Evolutionary conservation across 1,140 invertebrate genomes (phyloP).

Genomic region (Drosophila mayri): DNA sequence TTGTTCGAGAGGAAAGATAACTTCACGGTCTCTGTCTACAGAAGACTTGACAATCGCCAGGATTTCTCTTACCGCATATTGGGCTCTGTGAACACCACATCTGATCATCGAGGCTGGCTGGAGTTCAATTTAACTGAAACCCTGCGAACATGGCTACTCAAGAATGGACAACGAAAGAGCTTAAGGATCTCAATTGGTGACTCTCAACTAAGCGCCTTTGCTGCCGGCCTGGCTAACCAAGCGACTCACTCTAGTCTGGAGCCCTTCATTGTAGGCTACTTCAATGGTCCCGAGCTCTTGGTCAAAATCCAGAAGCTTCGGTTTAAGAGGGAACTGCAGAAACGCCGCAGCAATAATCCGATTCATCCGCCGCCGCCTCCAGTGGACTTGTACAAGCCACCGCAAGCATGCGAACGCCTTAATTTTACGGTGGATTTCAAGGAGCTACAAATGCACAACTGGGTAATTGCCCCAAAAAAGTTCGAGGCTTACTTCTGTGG

Average conservation of each 20-base stretch:
- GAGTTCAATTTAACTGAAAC: conserved; percentile 75
- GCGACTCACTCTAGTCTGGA: conserved; percentile 48
- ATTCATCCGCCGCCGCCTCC: conserved; percentile 6
- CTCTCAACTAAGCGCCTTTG: conserved; percentile 38
- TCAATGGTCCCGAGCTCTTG: conserved; percentile 77
- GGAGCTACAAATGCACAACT: conserved; percentile 79
- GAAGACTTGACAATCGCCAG: conserved; percentile 52
- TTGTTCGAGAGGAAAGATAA: conserved; percentile 32
- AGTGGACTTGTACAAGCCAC: conserved; percentile 50
- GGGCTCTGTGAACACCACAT: conserved; percentile 67
- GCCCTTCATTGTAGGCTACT: conserved; percentile 80
- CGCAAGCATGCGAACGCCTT: conserved; percentile 75
- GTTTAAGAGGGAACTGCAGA: conserved; percentile 72
- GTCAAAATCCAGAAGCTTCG: conserved; percentile 75
- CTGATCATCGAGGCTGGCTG: conserved; percentile 68
- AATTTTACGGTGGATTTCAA: conserved; percentile 82
- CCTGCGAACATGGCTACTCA: conserved; percentile 57
- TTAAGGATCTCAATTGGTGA: conserved; percentile 57
- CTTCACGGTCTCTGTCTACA: conserved; percentile 65
- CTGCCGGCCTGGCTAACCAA: conserved; percentile 47
- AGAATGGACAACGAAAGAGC: conserved; percentile 54
- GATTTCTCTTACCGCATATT: conserved; percentile 62
- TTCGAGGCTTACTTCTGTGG: conserved; percentile 83
- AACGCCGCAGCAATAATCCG: conserved; percentile 20
- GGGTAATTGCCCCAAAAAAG: conserved; percentile 82